phyloP scores from a whole-genome alignment of 2,888 invertebrate species.

The Drosophila subquinaria region DNA sequence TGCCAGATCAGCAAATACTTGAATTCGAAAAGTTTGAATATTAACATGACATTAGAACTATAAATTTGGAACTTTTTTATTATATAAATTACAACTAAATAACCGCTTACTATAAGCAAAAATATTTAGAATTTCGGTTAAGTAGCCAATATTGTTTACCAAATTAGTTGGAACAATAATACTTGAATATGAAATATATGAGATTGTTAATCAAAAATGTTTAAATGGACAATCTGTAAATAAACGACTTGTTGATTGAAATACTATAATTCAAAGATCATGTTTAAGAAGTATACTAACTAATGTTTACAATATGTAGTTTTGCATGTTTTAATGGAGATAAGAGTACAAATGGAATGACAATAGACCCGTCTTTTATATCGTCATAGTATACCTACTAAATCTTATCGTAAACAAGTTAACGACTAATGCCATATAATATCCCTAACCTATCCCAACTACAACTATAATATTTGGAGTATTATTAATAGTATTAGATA shows the following conservation, averaged over 20 bases:
- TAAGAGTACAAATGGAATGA: constrained; percentile 17
- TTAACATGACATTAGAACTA: not conserved
- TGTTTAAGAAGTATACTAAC: not conserved
- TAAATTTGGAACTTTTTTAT: too few species aligned
- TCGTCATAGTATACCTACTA: constrained; percentile 33
- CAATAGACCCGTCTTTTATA: constrained; percentile 16
- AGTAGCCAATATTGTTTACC: not conserved
- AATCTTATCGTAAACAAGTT: constrained; percentile 51
- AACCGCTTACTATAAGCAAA: not conserved
- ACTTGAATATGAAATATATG: not conserved
- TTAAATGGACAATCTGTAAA: not conserved
- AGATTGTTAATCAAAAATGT: not conserved
- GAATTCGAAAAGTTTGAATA: not conserved
- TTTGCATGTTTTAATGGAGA: constrained; percentile 5
- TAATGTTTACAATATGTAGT: not conserved
- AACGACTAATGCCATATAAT: constrained; percentile 20
- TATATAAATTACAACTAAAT: not conserved
- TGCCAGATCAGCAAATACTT: not conserved
- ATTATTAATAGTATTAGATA: not conserved
- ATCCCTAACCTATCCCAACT: constrained; percentile 67
- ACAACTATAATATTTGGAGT: constrained; percentile 6
- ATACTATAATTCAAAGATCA: not conserved
- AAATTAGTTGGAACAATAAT: not conserved
- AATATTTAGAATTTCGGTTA: not conserved
- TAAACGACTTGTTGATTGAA: not conserved